Evolutionary conservation across 1,140 invertebrate species (phyloP), one percentile per base, ranked within the genome.

Genomic region (Anoplolepis gracilipes): DNA sequence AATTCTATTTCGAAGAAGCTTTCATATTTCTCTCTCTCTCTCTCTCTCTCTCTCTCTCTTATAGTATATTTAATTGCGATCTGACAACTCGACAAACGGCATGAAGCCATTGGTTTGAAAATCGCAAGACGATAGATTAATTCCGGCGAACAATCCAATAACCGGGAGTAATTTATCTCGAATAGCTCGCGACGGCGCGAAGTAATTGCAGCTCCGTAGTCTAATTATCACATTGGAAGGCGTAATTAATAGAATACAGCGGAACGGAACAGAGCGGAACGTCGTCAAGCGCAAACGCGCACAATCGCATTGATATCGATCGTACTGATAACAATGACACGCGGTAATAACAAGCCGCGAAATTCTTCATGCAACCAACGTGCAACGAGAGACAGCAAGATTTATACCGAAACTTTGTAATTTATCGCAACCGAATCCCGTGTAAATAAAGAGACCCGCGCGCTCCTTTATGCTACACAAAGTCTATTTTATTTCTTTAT

Each of bases 301-400:
- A 19, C 72, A 59, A 57, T 75, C n/a, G 33, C 59, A 36, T 46
- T 78, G 62, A 64, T 78, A 79, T 79, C 76, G 76, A 79, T 79
- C 76, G 76, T 33, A 30, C n/a, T 53, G 61, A 55, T 79, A 79
- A 79, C 76, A 79, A 79, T 79, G 62, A 30, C n/a, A n/a, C 76
- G 49, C 13, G 13, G 28, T 28, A n/a, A 39, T 53, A 62, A 79
- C 53, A 79, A 67, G 46, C 62, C 53, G 30, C 53, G 42, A 36
- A 6, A 13, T 79, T 79, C 76, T 55, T 53, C 46, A 42, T 19
- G 13, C 46, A 79, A 79, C 5, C 59, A 30, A 49, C 3, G 30
- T 73, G 30, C 30, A 13, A 67, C 39, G 22, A 75, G 53, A 62
- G 49, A 36, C 42, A 16, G 13, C 25, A 62, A 30, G 46, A 79